phyloP scores from a whole-genome alignment of 2,888 invertebrate genomes.

The Drosophila parthenogenetica region DNA sequence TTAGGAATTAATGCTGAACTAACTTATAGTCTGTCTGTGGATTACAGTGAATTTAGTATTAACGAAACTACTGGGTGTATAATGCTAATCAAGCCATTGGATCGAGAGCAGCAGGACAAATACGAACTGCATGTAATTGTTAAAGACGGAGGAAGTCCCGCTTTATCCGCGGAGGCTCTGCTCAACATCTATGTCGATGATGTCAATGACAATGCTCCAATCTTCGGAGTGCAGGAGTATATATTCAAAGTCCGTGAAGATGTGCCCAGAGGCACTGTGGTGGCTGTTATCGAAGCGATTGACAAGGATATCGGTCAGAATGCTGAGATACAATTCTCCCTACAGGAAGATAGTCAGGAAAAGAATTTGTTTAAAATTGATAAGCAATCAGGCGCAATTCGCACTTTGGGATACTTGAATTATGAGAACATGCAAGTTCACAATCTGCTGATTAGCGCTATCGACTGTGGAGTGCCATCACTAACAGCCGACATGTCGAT shows the following conservation, averaged over 20 bases:
- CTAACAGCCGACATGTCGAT: slow-evolving; percentile 92
- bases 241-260: slow-evolving; percentile 95
- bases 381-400: slow-evolving; percentile 92
- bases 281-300: slow-evolving; percentile 91
- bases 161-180: slow-evolving; percentile 92
- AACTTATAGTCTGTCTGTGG: slow-evolving; percentile 90
- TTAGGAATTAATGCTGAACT: slow-evolving; percentile 92
- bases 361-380: slow-evolving; percentile 91
- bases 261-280: slow-evolving; percentile 93
- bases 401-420: slow-evolving; percentile 92
- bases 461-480: slow-evolving; percentile 93
- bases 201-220: slow-evolving; percentile 95
- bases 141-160: slow-evolving; percentile 89
- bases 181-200: slow-evolving; percentile 94
- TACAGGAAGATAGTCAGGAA: slow-evolving; percentile 87
- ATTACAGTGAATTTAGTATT: slow-evolving; percentile 91
- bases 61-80: slow-evolving; percentile 92
- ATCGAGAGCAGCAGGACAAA: slow-evolving; percentile 93
- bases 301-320: slow-evolving; percentile 95
- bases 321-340: slow-evolving; percentile 92
- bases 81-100: slow-evolving; percentile 90
- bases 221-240: slow-evolving; percentile 91
- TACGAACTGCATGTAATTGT: slow-evolving; percentile 93
- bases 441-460: slow-evolving; percentile 93
- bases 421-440: slow-evolving; percentile 96